Evolutionary conservation across 2,888 invertebrate genomes (phyloP), one percentile per base, ranked within the genome.

Genomic region (Lepidocyrtoides sp.): DNA sequence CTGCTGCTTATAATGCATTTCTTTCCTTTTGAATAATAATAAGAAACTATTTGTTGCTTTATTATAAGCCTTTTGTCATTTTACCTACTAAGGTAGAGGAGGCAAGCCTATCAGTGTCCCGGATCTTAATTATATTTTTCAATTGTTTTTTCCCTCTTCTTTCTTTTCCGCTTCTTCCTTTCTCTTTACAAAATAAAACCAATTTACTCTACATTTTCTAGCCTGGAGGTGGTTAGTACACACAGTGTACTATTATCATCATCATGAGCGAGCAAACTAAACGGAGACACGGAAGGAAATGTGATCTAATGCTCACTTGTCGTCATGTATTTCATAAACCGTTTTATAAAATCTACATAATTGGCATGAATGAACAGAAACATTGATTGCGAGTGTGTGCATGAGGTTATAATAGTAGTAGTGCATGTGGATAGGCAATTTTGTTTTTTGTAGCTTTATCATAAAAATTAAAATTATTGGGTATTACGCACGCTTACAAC

Each of bases 81-180:
- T n/a, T n/a, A n/a, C n/a, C n/a, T n/a, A n/a, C n/a, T 2, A 29
- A 1, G 57, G 3, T 36, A 14, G 17, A 69, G n/a, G 57, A 41
- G 26, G 26, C 1, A 32, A 66, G 69, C 66, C 23, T 86, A 91
- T 91, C 91, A 66, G 60, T 87, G 72, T 69, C 79, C 91, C 82
- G 86, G 72, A 91, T 91, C 91, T 91, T 91, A 91, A 91, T 91
- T 91, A 91, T 91, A 87, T 91, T 91, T 91, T 91, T 87, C 91
- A 91, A 91, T 91, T 91, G 91, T 91, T 91, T 89, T 85, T 81
- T 75, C 23, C 23, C 23, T 60, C 60, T 48, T 48, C n/a, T 48
- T n/a, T 48, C 48, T 90, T 85, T 36, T 36, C 36, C 36, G 36
- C 36, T 36, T 54, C 29, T 17, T 54, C 23, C 72, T 72, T 54